Evolutionary conservation across 2,797 vertebrate species (phyloP), one percentile per base, ranked within the genome.

Genomic region (Lagocephalus sceleratus): DNA sequence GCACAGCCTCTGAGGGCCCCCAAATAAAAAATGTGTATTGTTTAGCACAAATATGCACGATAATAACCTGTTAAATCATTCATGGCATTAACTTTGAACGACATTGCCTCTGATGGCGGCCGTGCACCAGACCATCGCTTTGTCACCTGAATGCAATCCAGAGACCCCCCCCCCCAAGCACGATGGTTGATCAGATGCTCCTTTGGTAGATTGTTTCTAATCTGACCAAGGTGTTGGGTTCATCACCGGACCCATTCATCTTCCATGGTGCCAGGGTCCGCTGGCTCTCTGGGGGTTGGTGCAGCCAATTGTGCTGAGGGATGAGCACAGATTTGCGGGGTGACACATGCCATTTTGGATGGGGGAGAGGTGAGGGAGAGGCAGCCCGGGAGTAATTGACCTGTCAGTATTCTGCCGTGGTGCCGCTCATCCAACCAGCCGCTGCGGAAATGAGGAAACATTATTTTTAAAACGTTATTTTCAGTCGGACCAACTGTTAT

Each of bases 351-450:
- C 86, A 87, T 88, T 89, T 87, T 85, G 85, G 82, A 85, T 71
- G 73, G 81, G 40, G 76, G 81, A 70, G 63, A 82, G 79, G 86
- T 79, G 81, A 87, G 81, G 65, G 70, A 84, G 85, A 83, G 66
- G 72, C 75, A 78, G 79, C 76, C 60, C 82, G 44, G 75, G 85
- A 93, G 90, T 95, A 94, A 96, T 93, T 94, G 94, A 94, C 91
- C 93, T 96, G 93, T 96, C 94, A 93, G 89, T 83, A 90, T 92
- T 87, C 87, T 84, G 85, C 87, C 76, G 78, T 71, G 71, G 85
- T 81, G 77, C 88, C 73, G 85, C 85, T 82, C 63, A n/a, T 71
- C 79, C 83, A 83, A 84, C 72, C 87, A 88, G 83, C 77, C 81
- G 76, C 81, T 78, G 87, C 77, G 84, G 88, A 92, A 93, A 94